Evolutionary conservation across 2,113 vertebrate species (phyloP), one percentile per base, ranked within the genome.

Genomic region (Campylomormyrus tamandua): DNA sequence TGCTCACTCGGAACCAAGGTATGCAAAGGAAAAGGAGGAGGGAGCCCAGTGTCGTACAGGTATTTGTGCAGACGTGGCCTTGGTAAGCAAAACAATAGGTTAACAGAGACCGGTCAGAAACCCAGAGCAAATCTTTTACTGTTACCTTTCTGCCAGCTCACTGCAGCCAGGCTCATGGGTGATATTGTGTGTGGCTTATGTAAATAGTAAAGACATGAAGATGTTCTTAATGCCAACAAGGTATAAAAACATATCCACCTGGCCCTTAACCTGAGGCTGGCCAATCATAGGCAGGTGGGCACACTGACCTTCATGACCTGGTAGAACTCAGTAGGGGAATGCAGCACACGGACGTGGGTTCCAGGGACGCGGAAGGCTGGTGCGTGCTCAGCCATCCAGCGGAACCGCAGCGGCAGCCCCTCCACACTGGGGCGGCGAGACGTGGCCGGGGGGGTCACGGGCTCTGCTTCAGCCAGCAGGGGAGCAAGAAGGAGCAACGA

Each of bases 401-500:
- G 95, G 94, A 99, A 99, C 49, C 95, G 95, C 90, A 96, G 91
- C 27, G 93, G 95, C 58, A 95, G 94, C 0, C 96, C 95, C 90
- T 97, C 96, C 0, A 94, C 94, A 80, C 96, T 96, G 1, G 95
- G 92, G 0, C 95, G 94, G 83, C 92, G 92, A 80, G 92, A 90
- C 66, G 92, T 84, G 1, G 92, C 93, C 0, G 87, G 89, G 7
- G 96, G 95, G 10, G 94, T 93, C 9, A 94, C 93, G 5, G 96
- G 95, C 62, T 95, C 94, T 0, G 96, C 31, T 46, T 98, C 96
- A 1, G 96, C 96, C 91, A 99, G 94, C 50, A 99, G 90, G 0
- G 98, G 98, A 1, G 98, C 97, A 88, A 99, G 90, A 6, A 99
- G 96, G n/a, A 99, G 94, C 95, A 98, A 96, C 1, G 98, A 97